phyloP scores from a whole-genome alignment of 1,140 invertebrate species.

The Eciton burchellii region DNA sequence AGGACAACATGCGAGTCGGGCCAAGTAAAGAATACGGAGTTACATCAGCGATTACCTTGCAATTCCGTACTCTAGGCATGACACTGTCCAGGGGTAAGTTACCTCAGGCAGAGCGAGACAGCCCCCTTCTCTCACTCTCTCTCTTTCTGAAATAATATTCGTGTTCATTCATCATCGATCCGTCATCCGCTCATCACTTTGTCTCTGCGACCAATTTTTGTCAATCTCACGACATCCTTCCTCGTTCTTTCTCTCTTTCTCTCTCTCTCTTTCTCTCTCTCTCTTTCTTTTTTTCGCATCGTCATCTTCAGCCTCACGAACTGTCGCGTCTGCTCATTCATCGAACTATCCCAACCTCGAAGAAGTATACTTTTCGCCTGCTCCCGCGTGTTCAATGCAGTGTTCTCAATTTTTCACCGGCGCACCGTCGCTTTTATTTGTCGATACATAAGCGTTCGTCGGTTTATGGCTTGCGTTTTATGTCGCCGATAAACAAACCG shows the following conservation, averaged over 20 bases:
- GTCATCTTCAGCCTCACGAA: slow-evolving; percentile 55
- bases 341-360: slow-evolving; percentile 38
- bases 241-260: slow-evolving; percentile 11
- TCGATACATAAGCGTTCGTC: slow-evolving; percentile 52
- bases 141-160: slow-evolving; percentile 61
- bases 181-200: slow-evolving; percentile 54
- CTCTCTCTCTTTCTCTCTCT: slow-evolving; percentile 12
- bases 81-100: slow-evolving; percentile 86
- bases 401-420: slow-evolving; percentile 53
- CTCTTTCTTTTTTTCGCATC: slow-evolving; percentile 6
- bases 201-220: slow-evolving; percentile 60
- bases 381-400: background rate
- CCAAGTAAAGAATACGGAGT: slow-evolving; percentile 86
- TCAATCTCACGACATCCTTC: slow-evolving; percentile 39
- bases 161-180: slow-evolving; percentile 70
- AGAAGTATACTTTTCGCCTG: slow-evolving; percentile 47
- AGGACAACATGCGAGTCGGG: slow-evolving; percentile 86
- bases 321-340: slow-evolving; percentile 23
- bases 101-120: slow-evolving; percentile 79
- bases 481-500: slow-evolving; percentile 46
- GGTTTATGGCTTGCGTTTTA: slow-evolving; percentile 56
- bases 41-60: slow-evolving; percentile 83
- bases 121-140: slow-evolving; percentile 26
- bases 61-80: slow-evolving; percentile 85
- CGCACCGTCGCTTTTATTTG: slow-evolving; percentile 55